phyloP scores from a whole-genome alignment of 2,888 invertebrate genomes.

The Tortrix viridana region DNA sequence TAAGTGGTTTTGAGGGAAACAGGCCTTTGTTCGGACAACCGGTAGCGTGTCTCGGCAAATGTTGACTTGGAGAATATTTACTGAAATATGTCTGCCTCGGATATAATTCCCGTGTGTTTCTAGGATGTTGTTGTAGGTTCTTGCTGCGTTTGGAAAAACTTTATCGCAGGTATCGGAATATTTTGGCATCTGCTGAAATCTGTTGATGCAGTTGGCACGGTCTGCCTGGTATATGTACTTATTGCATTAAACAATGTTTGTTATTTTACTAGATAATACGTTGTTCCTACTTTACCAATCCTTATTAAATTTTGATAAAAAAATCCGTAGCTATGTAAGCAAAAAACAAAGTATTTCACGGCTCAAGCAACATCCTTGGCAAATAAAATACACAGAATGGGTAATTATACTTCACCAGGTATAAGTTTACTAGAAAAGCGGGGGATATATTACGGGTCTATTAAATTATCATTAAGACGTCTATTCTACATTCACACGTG shows the following conservation, averaged over 20 bases:
- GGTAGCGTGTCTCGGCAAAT: constrained; percentile 81
- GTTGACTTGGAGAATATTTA: constrained; percentile 75
- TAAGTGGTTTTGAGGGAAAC: constrained; percentile 81
- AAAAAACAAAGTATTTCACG: no score
- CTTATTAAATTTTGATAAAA: no score
- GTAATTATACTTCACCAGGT: no score
- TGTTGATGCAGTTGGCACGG: constrained; percentile 28
- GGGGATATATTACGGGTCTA: no score
- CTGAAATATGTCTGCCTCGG: constrained; percentile 62
- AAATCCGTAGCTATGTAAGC: no score
- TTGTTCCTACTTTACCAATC: no score
- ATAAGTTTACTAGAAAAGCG: no score
- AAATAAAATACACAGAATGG: no score
- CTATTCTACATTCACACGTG: constrained; percentile 7
- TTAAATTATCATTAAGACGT: background rate
- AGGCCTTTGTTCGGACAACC: constrained; percentile 75
- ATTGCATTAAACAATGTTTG: no score
- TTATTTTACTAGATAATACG: background rate
- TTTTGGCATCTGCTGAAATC: constrained; percentile 10
- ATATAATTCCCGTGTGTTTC: constrained; percentile 61
- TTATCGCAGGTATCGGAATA: constrained; percentile 1
- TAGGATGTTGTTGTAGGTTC: constrained; percentile 62
- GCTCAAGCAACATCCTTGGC: no score
- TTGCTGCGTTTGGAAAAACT: constrained; percentile 26
- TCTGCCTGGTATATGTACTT: no score